Evolutionary conservation across 2,113 vertebrate genomes (phyloP), one percentile per base, ranked within the genome.

Genomic region (Coturnix japonica): DNA sequence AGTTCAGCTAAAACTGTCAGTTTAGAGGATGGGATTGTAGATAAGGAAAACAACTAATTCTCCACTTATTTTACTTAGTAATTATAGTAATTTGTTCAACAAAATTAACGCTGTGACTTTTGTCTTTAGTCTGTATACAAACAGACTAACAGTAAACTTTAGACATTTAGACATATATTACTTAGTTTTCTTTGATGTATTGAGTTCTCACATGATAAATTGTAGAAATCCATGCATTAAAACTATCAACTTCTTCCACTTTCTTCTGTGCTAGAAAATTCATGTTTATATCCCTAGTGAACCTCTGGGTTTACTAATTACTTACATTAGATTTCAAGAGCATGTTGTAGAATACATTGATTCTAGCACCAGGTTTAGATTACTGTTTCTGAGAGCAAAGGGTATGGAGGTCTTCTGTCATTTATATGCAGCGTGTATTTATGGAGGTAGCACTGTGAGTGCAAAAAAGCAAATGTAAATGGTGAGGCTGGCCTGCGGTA

Each of bases 381-480:
- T 44, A n/a, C 7, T 73, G 78, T 94, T 49, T 43, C 69, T 8
- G 85, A 67, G 46, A 91, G 41, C 65, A 66, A 30, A 15, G 43
- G 13, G 13, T 28, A 75, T 53, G 25, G 49, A 51, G 63, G 33
- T 8, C 12, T 83, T 82, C 61, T 90, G 56, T n/a, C 47, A 69
- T 60, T 3, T 4, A 65, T 47, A 66, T 47, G 31, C 25, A 70
- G 22, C 51, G 89, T 77, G 17, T 80, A 80, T 83, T 88, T 85
- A 81, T 89, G 41, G 76, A 72, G 70, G 73, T 53, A 89, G 91
- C 95, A 56, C 7, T 41, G 44, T 59, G 30, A 66, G 20, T 87
- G 41, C 80, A 66, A 91, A 92, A 95, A 75, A 61, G 25, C 69
- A 90, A 79, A 59, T 28, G 25, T 78, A 86, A 87, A 59, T 77